These are phyloP conservation scores for Vireo altiloquus DNA, from an alignment of 2,113 vertebrate genomes.

Conservation along the genomic window DNA sequence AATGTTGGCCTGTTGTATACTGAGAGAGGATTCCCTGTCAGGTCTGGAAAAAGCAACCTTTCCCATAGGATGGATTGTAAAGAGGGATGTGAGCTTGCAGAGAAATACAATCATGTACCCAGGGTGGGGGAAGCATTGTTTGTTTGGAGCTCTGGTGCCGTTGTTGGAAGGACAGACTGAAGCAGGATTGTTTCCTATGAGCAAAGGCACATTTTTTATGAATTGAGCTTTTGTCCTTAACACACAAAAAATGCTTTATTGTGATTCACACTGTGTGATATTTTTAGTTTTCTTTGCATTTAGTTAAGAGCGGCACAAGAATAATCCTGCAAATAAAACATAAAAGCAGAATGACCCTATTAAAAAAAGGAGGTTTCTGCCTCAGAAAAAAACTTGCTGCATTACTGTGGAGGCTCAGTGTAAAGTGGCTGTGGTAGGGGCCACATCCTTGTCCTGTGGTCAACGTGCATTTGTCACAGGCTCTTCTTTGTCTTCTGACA, in stretches of 20 bases:
- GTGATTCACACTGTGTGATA: background rate
- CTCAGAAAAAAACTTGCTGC: background rate
- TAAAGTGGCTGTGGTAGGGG: background rate
- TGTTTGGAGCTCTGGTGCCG: background rate
- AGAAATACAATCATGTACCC: background rate
- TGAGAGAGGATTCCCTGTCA: background rate
- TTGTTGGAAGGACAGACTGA: constrained; percentile 16
- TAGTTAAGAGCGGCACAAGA: background rate
- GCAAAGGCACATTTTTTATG: background rate
- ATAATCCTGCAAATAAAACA: background rate
- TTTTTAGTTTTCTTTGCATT: constrained; percentile 15
- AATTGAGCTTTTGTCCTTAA: constrained; percentile 43
- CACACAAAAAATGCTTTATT: background rate
- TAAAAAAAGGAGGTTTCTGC: background rate
- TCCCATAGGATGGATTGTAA: background rate
- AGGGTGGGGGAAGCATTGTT: background rate
- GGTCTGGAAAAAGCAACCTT: background rate
- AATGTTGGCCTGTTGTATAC: background rate
- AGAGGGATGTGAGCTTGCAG: background rate
- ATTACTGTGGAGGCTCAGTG: background rate
- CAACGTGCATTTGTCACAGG: background rate
- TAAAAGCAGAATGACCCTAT: background rate
- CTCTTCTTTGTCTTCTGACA: background rate
- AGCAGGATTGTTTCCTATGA: constrained; percentile 4
- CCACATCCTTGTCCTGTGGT: background rate